Evolutionary conservation across 2,797 vertebrate species (phyloP), one percentile per base, ranked within the genome.

Genomic region (Tapera naevia): DNA sequence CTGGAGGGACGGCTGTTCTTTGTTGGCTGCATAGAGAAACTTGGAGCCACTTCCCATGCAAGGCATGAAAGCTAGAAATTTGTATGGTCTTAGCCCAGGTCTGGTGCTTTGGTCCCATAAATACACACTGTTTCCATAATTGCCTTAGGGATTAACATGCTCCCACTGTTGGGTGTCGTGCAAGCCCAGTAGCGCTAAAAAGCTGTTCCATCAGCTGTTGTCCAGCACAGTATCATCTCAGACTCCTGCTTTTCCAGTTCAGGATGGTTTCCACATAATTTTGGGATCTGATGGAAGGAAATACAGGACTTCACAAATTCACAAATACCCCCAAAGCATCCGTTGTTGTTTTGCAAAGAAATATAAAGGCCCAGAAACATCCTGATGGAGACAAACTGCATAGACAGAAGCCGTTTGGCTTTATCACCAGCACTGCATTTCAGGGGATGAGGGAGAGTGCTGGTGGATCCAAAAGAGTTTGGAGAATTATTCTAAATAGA

Each of bases 161-260:
- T 62, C 46, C 65, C 27, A 76, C 72, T 70, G 2, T 25, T 17
- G 24, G 43, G 11, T 19, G 30, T 64, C 22, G 5, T 33, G 53
- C 4, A 12, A 48, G 62, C 66, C 57, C 43, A 32, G 0, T 13
- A 9, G 17, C 0, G 0, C 25, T 27, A 8, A 24, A 22, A 58
- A 92, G 5, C 71, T 7, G 0, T 56, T 54, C 71, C 37, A 3
- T 61, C 54, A 2, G 61, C 74, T 60, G 32, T 48, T 41, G 54
- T 93, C 48, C 83, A 21, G 2, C 73, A 19, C 57, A 35, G 80
- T 72, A 6, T 17, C 2, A 0, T 13, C 53, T 39, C 53, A 22
- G 53, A 3, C 70, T 60, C 58, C 50, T 16, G 50, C 33, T 69
- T 48, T 51, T 51, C 86, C 61, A 50, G 18, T 35, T 82, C n/a